Base-by-base conservation (phyloP, 1,140 invertebrate genomes). In the Drosophila guanche region DNA sequence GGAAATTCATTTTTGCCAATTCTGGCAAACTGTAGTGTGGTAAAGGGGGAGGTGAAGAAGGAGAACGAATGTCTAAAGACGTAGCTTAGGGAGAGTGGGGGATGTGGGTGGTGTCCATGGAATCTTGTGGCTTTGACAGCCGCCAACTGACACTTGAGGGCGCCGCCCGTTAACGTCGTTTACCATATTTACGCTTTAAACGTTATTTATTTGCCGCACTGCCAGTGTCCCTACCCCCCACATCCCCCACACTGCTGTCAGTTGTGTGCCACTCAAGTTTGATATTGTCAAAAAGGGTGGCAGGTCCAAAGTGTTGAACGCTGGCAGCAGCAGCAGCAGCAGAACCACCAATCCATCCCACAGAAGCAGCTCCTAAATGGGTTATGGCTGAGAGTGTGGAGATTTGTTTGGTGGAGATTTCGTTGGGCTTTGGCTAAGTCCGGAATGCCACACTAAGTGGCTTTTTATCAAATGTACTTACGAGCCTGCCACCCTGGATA, bases 101-200 rank as follows among this genome's bases (percentile, higher is more conserved):
- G 16, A 23, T 27, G 4, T 10, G 16, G 10, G 20, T 4, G 58
- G 25, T 52, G 25, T 27, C 27, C 47, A 29, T 56, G 55, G 70
- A 27, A 60, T 69, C 50, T 51, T 67, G 76, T 50, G 74, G 57
- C 69, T 61, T 55, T 88, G 81, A 86, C 81, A 83, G 81, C 63
- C 83, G 78, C 69, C 83, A 84, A 85, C 81, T 76, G 81, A 70
- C 81, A 85, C 81, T 88, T 75, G 83, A 76, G 74, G 83, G 33
- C 33, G 33, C 8, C 75, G 77, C 54, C 61, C 74, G 78, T 83
- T 88, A 86, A 86, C 76, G 84, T 78, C 78, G 78, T 68, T 86
- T 86, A 86, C 78, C 81, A 86, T 86, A 81, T 86, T 88, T 75
- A 81, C 83, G 74, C 81, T 80, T 78, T 88, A 88, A 86, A 83